These are phyloP conservation scores for Synanthedon formicaeformis DNA, from an alignment of 2,888 invertebrate genomes.

Conservation along the genomic window DNA sequence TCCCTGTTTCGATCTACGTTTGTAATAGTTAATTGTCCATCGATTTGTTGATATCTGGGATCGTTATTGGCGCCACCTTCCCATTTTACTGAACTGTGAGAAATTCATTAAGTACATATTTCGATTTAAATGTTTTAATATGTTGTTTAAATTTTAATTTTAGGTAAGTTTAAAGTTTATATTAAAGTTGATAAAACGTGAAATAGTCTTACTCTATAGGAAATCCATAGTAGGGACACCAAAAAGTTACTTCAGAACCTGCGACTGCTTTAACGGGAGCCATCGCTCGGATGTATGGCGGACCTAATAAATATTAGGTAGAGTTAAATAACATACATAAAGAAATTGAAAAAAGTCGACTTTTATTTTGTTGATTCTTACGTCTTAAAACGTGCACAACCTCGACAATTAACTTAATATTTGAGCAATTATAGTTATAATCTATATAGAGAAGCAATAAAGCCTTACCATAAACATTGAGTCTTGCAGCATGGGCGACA, in stretches of 20 bases:
- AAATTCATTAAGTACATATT: not conserved
- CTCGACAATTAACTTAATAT: too few relatives aligned
- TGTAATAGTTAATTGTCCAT: slow-evolving; percentile 73
- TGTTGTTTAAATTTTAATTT: too few relatives aligned
- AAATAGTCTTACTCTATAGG: slow-evolving; percentile 72
- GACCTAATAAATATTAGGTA: too few relatives aligned
- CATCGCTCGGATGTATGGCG: slow-evolving; percentile 81
- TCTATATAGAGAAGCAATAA: too few relatives aligned
- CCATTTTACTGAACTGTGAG: slow-evolving; percentile 75
- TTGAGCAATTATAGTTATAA: too few relatives aligned
- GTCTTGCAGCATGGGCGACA: slow-evolving; percentile 78
- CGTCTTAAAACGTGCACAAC: too few relatives aligned
- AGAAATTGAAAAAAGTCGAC: too few relatives aligned
- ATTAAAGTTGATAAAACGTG: not conserved
- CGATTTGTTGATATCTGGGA: slow-evolving; percentile 59
- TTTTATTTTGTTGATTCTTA: too few relatives aligned
- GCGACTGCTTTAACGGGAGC: slow-evolving; percentile 84
- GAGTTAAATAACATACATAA: slow-evolving; percentile 12
- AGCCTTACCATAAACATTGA: slow-evolving; percentile 81
- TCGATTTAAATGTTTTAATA: not conserved
- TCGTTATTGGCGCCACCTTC: slow-evolving; percentile 65
- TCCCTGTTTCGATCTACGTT: slow-evolving; percentile 76
- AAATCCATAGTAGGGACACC: slow-evolving; percentile 89
- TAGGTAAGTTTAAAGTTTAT: too few relatives aligned
- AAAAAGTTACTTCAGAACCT: slow-evolving; percentile 79